A percentile compares a stretch with the other conserved stretches of the same genome.
phyloP scores from a whole-genome alignment of 2,113 vertebrate genomes.

The Rhombomys opimus region DNA sequence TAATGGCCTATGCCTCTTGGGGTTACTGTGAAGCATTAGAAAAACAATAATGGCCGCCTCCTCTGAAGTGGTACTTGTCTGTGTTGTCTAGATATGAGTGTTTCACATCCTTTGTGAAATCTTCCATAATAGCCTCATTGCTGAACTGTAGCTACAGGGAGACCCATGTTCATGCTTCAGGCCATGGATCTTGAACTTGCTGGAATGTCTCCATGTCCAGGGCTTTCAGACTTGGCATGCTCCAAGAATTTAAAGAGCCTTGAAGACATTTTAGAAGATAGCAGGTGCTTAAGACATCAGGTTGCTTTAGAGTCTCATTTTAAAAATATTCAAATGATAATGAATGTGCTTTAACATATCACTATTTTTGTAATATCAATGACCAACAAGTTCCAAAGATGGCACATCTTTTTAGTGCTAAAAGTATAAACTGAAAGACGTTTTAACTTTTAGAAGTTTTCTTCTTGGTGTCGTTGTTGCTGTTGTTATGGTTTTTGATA shows the following conservation, averaged over 20 bases:
- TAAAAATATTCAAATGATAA: background rate
- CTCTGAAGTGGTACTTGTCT: slow-evolving; percentile 37
- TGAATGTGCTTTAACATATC: background rate
- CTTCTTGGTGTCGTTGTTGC: background rate
- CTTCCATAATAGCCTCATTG: slow-evolving; percentile 22
- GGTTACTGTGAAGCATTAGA: slow-evolving; percentile 3
- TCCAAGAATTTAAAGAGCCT: background rate
- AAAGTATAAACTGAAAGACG: background rate
- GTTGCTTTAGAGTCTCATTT: background rate
- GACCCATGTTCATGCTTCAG: background rate
- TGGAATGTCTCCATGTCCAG: background rate
- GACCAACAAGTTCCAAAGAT: background rate
- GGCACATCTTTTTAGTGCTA: background rate
- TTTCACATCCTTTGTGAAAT: background rate
- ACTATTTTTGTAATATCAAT: background rate
- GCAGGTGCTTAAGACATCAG: background rate
- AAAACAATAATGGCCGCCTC: background rate
- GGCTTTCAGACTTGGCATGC: background rate
- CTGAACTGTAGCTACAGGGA: background rate
- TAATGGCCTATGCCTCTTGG: background rate
- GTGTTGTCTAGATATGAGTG: background rate
- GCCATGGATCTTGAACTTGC: background rate
- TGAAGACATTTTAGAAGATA: background rate
- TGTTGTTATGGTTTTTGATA: background rate
- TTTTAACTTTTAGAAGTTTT: no score